Conservation (phyloP, 2,113 vertebrate species). For the Phylloscopus whistleri region DNA sequence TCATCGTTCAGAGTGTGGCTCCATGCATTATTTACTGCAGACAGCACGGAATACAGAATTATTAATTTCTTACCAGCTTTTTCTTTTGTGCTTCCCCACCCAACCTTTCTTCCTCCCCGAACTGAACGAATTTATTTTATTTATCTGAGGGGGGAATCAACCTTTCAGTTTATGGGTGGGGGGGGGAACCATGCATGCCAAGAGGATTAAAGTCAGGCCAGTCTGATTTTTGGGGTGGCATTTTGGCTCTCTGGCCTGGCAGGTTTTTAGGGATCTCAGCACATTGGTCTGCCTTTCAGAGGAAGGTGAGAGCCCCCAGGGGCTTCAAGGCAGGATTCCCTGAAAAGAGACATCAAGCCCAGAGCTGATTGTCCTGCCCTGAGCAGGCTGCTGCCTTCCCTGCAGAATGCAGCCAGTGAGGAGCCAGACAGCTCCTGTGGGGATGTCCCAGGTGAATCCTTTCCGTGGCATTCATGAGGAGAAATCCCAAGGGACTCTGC, state of each 20-base stretch:
- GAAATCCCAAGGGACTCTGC: neutral
- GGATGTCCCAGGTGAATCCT: neutral
- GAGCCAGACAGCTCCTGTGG: neutral
- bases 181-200: neutral
- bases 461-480: neutral
- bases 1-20: slow-evolving; percentile 29
- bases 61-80: slow-evolving; percentile 23
- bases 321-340: neutral
- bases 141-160: neutral
- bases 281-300: neutral
- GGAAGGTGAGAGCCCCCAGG: neutral
- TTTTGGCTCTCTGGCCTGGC: neutral
- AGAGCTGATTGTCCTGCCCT: neutral
- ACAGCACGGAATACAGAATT: slow-evolving; percentile 37
- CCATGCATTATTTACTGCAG: slow-evolving; percentile 56
- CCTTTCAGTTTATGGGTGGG: neutral
- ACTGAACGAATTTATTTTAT: neutral
- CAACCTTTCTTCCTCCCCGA: neutral
- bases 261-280: neutral
- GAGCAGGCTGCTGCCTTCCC: neutral
- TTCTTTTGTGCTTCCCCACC: neutral
- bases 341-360: neutral
- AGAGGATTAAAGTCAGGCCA: neutral
- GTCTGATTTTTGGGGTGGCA: neutral
- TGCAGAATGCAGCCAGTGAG: neutral